Evolutionary conservation across 2,797 vertebrate species (phyloP), one percentile per base, ranked within the genome.

Genomic region (Rallus crepitans): DNA sequence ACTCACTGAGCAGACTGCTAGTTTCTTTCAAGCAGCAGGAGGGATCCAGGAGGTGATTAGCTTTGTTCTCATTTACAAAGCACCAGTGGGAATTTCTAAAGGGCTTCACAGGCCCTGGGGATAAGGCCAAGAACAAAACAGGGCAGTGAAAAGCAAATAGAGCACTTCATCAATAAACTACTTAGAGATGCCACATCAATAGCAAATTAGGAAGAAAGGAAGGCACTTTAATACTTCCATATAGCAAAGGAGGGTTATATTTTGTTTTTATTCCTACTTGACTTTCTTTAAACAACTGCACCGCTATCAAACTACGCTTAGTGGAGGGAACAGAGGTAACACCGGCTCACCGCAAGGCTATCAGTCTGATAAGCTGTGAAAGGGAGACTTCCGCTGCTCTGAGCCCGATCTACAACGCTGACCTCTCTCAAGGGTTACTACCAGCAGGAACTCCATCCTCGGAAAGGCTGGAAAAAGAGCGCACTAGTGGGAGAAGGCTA

Each of bases 1-100:
- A 63, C 91, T 82, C 79, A 30, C 69, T 72, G 82, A 91, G 81
- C 86, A 93, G 81, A 85, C 88, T 87, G 93, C 78, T 91, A 75
- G 95, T 68, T 96, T 91, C 83, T 95, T 96, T 90, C 84, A 96
- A 96, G 87, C 93, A 90, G 96, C 94, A 96, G 91, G 88, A 96
- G 91, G 94, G 95, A 96, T 94, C 70, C 94, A 95, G 88, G 94
- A 97, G 96, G 94, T 93, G 95, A 97, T 97, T 95, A 96, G 95
- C 96, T 96, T 96, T 97, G 95, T 97, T 96, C 96, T 96, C 93
- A 85, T 92, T 96, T 96, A 95, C 88, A 95, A 94, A 96, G 94
- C 86, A 94, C 91, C 90, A 93, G 73, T 90, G 96, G 93, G 95
- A 90, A 93, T 95, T 96, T 96, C 91, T 93, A 93, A 94, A 96